Evolutionary conservation across 2,888 invertebrate genomes (phyloP).

Genomic region (Epinotia bilunana): DNA sequence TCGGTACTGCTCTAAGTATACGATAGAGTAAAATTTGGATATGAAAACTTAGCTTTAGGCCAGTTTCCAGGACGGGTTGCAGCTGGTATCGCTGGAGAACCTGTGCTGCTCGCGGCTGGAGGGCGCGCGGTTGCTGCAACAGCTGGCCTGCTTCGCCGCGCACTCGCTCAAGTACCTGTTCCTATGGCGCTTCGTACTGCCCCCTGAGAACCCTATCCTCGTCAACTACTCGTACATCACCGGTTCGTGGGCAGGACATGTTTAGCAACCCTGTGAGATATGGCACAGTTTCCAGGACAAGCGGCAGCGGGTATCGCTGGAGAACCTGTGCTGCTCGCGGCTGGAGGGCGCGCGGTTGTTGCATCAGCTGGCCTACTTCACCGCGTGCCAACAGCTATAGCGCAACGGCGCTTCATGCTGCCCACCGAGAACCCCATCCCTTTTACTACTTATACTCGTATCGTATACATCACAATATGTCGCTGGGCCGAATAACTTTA

Average conservation of each 20-base stretch:
- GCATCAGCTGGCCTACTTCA: conserved; percentile 73
- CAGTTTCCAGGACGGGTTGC: conserved; percentile 71
- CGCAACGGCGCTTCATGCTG: conserved; percentile 72
- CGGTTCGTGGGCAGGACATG: conserved; percentile 54
- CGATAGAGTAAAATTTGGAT: too few species aligned
- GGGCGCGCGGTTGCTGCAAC: conserved; percentile 69
- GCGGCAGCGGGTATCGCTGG: conserved; percentile 72
- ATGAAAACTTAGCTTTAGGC: too few species aligned
- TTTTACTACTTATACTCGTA: too few species aligned
- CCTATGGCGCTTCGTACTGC: conserved; percentile 74
- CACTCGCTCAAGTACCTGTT: conserved; percentile 73
- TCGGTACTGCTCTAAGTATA: too few species aligned
- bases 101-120: conserved; percentile 69
- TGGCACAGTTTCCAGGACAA: conserved; percentile 67
- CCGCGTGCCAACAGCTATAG: too few species aligned
- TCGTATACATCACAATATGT: too few species aligned
- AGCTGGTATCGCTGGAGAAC: conserved; percentile 75
- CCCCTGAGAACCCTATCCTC: conserved; percentile 74
- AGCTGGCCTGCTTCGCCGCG: conserved; percentile 71
- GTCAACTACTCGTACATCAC: conserved; percentile 73
- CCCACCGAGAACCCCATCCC: conserved; percentile 75
- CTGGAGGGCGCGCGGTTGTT: conserved; percentile 71
- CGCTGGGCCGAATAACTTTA: too few species aligned
- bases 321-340: conserved; percentile 70
- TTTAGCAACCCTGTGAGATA: too few species aligned